A percentile compares a stretch with the other conserved stretches of the same genome.
Conservation (phyloP, 2,113 vertebrate species). For the Dipodomys spectabilis region DNA sequence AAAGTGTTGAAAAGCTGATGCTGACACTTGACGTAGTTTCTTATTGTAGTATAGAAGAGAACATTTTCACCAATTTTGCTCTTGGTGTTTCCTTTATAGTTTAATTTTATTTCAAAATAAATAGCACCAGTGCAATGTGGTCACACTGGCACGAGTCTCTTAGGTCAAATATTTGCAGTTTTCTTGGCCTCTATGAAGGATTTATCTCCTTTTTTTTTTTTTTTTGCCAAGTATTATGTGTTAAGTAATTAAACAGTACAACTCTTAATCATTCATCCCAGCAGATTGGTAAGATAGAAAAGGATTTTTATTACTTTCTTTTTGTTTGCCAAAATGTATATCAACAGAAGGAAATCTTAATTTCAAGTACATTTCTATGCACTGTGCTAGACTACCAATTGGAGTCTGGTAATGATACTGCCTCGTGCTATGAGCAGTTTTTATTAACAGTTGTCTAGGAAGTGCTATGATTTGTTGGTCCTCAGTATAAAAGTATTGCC, state of each 20-base stretch:
- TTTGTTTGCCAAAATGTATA: not conserved
- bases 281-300: not conserved
- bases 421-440: not conserved
- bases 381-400: not conserved
- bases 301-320: not conserved
- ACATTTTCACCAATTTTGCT: not conserved
- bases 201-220: not conserved
- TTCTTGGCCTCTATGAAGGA: not conserved
- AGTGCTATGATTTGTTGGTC: not conserved
- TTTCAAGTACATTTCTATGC: not conserved
- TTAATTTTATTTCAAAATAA: not conserved
- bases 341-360: not conserved
- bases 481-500: not conserved
- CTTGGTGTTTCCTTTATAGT: not conserved
- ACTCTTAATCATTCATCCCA: not conserved
- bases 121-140: not conserved
- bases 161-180: not conserved
- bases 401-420: too few relatives aligned
- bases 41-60: not conserved
- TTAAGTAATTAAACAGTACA: not conserved
- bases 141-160: not conserved
- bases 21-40: not conserved
- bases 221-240: not conserved
- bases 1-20: not conserved
- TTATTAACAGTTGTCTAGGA: not conserved